Base-by-base conservation (phyloP, 2,888 invertebrate species). In the Drosophila greeni region DNA sequence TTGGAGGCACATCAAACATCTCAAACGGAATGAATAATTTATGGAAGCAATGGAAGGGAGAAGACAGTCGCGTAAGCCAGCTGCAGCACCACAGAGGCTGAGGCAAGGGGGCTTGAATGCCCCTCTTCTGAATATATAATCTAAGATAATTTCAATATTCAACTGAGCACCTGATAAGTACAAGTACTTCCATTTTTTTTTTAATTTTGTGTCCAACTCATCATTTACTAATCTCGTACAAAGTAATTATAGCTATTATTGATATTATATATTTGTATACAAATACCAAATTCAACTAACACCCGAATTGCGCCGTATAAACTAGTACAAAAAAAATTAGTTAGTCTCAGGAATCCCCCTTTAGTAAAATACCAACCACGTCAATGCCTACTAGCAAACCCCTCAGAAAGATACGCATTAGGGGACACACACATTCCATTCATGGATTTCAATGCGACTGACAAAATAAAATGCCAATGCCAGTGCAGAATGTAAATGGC, bases 21-120 rank as follows among this genome's bases (percentile, higher is more conserved):
- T 81, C 77, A 76, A 84, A 76, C 74, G 73, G 73, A 85, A 85
- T 85, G 86, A 85, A 85, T 85, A 82, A 85, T 85, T 86, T 86
- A 85, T 86, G 73, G 75, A 82, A 76, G 78, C 85, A 14, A 11
- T 39, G 39, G 36, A 29, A 29, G n/a, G 24, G 12, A 47, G 14
- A 39, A 16, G 51, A 24, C 57, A 58, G 72, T 55, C 76, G 60
- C 62, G 24, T 70, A 74, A 76, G 79, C 69, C 76, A 66, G 58
- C 56, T 78, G 79, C 79, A 82, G 59, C 49, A 45, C 31, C 16
- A 2, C 64, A 60, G 18, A 4, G 37, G 37, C 59, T 16, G 20
- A 2, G 16, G 11, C 8, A 36, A 9, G 1, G 4, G n/a, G 34
- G 11, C 5, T 42, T n/a, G 5, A 24, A 14, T 20, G 20, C 39